Evolutionary conservation across 2,113 vertebrate genomes (phyloP), one percentile per base, ranked within the genome.

Genomic region (Phyllostomus discolor): DNA sequence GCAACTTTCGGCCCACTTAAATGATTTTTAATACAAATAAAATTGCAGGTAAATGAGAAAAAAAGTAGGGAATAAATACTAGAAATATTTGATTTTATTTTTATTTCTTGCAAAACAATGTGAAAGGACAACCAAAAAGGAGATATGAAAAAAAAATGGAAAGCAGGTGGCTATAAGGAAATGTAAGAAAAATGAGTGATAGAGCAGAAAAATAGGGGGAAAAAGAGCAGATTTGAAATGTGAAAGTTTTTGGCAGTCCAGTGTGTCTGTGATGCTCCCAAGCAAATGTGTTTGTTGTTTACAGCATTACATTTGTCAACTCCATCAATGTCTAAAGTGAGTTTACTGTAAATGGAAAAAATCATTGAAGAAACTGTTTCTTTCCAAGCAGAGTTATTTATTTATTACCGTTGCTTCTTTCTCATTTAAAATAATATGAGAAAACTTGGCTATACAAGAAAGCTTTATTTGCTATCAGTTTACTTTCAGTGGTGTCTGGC

Each of bases 321-420:
- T 72, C 0, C 4, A 78, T 84, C 19, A 50, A 52, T 88, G 54
- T 70, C 94, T 89, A 92, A 95, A 95, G 41, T 66, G 38, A 73
- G 19, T 78, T 75, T 52, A 90, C 59, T 79, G 17, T 94, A 97
- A 97, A 97, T 73, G 2, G n/a, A 2, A 66, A 90, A 95, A 96
- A 28, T 94, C 82, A 70, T 38, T 66, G 22, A 72, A 82, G 64
- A 97, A 91, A n/a, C 0, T 14, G 54, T 50, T 33, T 70, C 93
- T 85, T 33, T 9, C 20, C 22, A 31, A 96, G 92, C 52, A 9
- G 7, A 19, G 92, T 93, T 79, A 94, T 92, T 93, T 92, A 86
- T 94, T 92, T 91, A 88, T 82, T 92, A 75, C 5, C 7, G 76
- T 84, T 93, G 62, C 80, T 95, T 19, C 41, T 90, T 85, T 85